phyloP scores from a whole-genome alignment of 1,140 invertebrate species.

The Penaeus vannamei region DNA sequence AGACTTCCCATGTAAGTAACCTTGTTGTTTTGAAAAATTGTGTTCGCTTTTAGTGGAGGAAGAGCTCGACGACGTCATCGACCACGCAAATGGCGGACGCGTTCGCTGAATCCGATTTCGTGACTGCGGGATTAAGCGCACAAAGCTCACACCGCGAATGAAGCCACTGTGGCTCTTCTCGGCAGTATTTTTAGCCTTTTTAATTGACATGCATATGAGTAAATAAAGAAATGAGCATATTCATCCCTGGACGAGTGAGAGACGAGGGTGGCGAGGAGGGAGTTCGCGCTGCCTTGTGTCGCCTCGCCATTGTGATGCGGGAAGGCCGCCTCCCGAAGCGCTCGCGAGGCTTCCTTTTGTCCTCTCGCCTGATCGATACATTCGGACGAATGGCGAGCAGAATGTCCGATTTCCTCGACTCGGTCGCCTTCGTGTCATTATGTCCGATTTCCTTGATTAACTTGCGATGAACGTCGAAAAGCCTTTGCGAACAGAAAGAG shows the following conservation, averaged over 20 bases:
- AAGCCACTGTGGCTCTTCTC: no score
- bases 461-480: no score
- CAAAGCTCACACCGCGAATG: no score
- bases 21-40: constrained; percentile 1
- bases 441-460: no score
- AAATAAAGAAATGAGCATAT: no score
- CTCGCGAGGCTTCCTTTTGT: constrained; percentile 50
- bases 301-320: constrained; percentile 17
- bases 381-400: constrained; percentile 47
- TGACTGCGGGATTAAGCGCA: background rate
- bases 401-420: constrained; percentile 50
- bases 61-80: constrained; percentile 42
- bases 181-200: no score
- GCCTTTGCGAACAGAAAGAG: no score
- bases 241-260: no score
- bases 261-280: no score
- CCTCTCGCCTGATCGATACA: constrained; percentile 19
- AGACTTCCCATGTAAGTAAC: constrained; percentile 54
- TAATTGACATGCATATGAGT: no score
- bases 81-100: constrained; percentile 58
- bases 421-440: background rate
- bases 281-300: no score
- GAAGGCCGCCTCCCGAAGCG: constrained; percentile 50
- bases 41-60: background rate
- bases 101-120: constrained; percentile 55